A percentile compares a stretch with the other conserved stretches of the same genome.
Evolutionary conservation across 2,888 invertebrate genomes (phyloP).

Genomic region (Pandemis corylana): DNA sequence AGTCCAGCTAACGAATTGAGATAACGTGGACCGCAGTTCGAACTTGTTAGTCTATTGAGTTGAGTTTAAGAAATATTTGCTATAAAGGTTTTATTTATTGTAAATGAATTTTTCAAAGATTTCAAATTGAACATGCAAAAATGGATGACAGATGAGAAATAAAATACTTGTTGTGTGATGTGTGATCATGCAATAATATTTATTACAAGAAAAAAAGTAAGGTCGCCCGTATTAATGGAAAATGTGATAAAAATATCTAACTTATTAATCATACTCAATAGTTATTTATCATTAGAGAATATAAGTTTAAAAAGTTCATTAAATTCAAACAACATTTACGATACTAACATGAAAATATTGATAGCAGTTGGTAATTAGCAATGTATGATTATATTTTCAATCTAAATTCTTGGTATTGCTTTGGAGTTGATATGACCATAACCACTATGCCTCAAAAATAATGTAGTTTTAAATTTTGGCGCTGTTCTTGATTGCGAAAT

Average conservation of each 20-base stretch:
- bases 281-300: background rate
- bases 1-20: background rate
- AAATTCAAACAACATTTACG: background rate
- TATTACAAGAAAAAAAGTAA: background rate
- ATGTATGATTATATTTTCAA: constrained; percentile 22
- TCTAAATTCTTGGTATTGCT: background rate
- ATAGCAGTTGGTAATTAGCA: constrained; percentile 23
- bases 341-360: background rate
- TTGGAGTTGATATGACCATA: background rate
- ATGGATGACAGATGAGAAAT: background rate
- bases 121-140: background rate
- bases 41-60: no score
- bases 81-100: no score
- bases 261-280: background rate
- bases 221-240: background rate
- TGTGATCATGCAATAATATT: background rate
- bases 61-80: no score
- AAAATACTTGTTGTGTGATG: background rate
- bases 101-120: background rate
- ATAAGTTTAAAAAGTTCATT: background rate
- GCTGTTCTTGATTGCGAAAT: constrained; percentile 4
- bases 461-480: background rate
- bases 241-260: background rate
- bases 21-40: background rate
- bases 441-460: background rate